Evolutionary conservation across 1,140 invertebrate species (phyloP), one percentile per base, ranked within the genome.

Genomic region (Achatina immaculata): DNA sequence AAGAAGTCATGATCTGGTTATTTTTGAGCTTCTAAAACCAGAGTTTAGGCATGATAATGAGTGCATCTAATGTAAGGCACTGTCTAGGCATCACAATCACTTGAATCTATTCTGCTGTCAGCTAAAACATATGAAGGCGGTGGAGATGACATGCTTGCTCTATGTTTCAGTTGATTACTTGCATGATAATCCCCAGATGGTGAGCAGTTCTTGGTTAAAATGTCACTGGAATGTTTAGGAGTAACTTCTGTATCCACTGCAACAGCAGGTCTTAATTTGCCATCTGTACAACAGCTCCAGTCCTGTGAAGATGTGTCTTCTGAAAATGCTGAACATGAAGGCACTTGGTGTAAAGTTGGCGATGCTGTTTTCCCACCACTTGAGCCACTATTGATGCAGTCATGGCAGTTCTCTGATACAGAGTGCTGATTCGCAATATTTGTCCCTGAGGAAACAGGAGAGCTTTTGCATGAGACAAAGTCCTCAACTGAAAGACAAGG

Each of bases 401-500:
- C 31, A 28, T 45, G 31, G n/a, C 40, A 3, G n/a, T 40, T 4
- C 28, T 28, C 21, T n/a, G 1, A 28, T n/a, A 9, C 21, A 34
- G 42, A 48, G 24, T 43, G n/a, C 19, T 62, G 58, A 62, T 62
- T 28, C 9, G 58, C 28, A 62, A 31, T 31, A 48, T 45, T 73
- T 2, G 4, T 31, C 11, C 1, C 43, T 11, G 71, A 73, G 11
- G 58, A 43, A 36, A 24, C 16, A 3, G 42, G 36, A 31, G 36
- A 65, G 34, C 42, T 45, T 16, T 21, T 42, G 65, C n/a, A 65
- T 31, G 76, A 78, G 28, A 28, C 21, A 45, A 45, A 78, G 7
- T 45, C 58, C 45, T 65, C 76, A 28, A 21, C 19, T 19, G 58
- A 78, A 31, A 78, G 65, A 55, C 55, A 65, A 42, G 58, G 58